These are phyloP conservation scores for Cavia aperea DNA, from an alignment of 2,113 vertebrate genomes.

Conservation along the genomic window DNA sequence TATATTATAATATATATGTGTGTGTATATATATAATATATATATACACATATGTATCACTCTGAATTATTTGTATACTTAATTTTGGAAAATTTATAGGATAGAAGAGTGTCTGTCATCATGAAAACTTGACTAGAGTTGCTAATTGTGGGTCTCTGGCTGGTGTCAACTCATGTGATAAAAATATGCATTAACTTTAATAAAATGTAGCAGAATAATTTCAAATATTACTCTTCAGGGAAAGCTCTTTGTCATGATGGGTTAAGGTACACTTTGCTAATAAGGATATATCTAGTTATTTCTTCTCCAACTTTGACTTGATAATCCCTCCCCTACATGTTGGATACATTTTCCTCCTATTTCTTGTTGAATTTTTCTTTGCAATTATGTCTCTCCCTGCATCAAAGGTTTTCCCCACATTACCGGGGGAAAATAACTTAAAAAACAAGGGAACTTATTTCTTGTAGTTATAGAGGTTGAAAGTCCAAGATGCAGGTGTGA, in stretches of 20 bases:
- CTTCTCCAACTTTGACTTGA: background rate
- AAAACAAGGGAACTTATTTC: background rate
- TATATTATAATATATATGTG: too few species aligned
- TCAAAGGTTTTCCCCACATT: background rate
- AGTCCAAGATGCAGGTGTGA: background rate
- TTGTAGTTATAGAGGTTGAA: background rate
- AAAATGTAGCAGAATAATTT: background rate
- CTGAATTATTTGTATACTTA: background rate
- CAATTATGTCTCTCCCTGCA: background rate
- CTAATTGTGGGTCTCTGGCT: background rate
- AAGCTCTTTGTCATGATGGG: background rate
- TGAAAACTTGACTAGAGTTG: background rate
- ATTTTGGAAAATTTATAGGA: background rate
- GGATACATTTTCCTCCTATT: background rate
- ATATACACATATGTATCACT: background rate
- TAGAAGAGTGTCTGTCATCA: background rate
- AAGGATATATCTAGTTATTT: background rate
- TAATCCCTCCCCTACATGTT: background rate
- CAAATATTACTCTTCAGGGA: background rate
- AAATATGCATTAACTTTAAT: constrained; percentile 26
- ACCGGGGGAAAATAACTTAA: background rate
- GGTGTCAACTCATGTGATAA: background rate
- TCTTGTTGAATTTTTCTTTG: background rate
- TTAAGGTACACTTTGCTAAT: background rate
- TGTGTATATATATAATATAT: too few species aligned